Conservation (phyloP, 2,113 vertebrate species). For the Ageneiosus marmoratus region DNA sequence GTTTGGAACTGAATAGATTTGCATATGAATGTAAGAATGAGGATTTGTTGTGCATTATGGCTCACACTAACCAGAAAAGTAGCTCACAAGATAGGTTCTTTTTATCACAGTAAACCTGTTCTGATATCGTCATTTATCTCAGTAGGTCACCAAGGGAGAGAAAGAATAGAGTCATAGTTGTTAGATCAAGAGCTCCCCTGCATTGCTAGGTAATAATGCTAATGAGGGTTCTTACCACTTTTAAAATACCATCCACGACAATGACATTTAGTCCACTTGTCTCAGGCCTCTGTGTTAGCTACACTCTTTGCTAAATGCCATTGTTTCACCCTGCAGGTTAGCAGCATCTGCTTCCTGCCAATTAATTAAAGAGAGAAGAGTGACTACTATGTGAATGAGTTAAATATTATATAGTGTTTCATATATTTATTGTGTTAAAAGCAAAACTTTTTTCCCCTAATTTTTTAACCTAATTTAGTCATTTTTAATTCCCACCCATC, state of each 20-base stretch:
- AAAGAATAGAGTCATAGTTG: constrained; percentile 7
- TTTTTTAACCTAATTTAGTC: too few relatives aligned
- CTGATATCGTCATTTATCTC: neutral
- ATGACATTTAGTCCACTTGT: constrained; percentile 48
- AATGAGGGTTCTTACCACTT: constrained; percentile 36
- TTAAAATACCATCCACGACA: constrained; percentile 43
- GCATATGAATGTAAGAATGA: neutral
- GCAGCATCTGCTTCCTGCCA: constrained; percentile 22
- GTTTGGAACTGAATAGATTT: neutral
- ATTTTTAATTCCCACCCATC: too few relatives aligned
- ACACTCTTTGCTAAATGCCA: constrained; percentile 39
- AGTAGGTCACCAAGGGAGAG: neutral
- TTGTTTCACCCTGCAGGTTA: constrained; percentile 14
- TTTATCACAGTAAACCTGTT: constrained; percentile 2
- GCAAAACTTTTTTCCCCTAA: too few relatives aligned
- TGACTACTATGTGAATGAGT: neutral
- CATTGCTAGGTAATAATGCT: constrained; percentile 37
- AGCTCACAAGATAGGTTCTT: neutral
- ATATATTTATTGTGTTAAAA: neutral
- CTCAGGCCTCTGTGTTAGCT: constrained; percentile 3
- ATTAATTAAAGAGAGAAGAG: constrained; percentile 48
- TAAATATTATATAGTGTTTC: neutral
- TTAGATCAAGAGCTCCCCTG: constrained; percentile 13
- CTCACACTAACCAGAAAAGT: neutral
- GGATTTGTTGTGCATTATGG: neutral